phyloP scores from a whole-genome alignment of 2,888 invertebrate genomes.

The Rhabditoides inermis region DNA sequence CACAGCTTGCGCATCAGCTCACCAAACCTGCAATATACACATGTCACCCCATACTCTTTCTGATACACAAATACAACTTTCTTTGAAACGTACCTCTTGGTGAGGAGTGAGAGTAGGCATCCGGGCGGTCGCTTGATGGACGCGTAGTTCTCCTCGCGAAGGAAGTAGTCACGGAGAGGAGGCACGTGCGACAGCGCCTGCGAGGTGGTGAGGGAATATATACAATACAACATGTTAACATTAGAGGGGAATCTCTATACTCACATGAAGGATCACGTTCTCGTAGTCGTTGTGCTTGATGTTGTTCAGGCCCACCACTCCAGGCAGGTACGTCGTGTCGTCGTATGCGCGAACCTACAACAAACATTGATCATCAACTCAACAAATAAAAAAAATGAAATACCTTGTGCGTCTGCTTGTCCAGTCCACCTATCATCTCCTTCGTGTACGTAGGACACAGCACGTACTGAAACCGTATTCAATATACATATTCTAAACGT shows the following conservation, averaged over 20 bases:
- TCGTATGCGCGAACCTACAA: constrained; percentile 89
- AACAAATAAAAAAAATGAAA: not conserved
- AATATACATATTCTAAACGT: too few relatives aligned
- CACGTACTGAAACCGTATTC: constrained; percentile 65
- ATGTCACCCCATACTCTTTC: not conserved
- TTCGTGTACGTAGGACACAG: constrained; percentile 87
- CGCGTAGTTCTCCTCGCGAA: constrained; percentile 81
- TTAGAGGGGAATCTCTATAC: too few relatives aligned
- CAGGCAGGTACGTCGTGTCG: constrained; percentile 76
- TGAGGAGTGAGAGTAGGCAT: constrained; percentile 81
- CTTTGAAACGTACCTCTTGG: constrained; percentile 59
- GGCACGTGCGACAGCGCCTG: constrained; percentile 88
- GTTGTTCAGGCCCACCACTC: constrained; percentile 91
- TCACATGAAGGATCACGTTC: constrained; percentile 89
- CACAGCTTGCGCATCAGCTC: constrained; percentile 71
- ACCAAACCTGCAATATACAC: constrained; percentile 21
- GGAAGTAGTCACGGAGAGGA: constrained; percentile 85
- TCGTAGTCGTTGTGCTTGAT: constrained; percentile 99
- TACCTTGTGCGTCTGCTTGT: constrained; percentile 53
- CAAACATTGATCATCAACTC: too few relatives aligned
- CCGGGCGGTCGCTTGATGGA: constrained; percentile 82
- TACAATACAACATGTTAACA: too few relatives aligned
- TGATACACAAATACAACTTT: not conserved
- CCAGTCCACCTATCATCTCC: constrained; percentile 73
- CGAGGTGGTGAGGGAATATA: constrained; percentile 1